These are phyloP conservation scores for Tipula lateralis DNA, from an alignment of 2,888 invertebrate genomes.

Conservation along the genomic window DNA sequence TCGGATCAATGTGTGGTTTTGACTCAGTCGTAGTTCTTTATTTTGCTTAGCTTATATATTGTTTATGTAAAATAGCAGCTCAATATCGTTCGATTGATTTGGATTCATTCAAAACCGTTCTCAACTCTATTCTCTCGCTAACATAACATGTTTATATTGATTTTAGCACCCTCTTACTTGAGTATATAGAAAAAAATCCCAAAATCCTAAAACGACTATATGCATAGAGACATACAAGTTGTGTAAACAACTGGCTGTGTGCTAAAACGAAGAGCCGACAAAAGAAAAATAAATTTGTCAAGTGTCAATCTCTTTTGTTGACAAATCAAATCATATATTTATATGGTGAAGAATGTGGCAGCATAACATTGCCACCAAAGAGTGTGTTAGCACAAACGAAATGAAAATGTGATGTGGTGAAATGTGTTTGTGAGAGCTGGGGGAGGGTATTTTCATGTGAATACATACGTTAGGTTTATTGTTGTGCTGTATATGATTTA, in stretches of 20 bases:
- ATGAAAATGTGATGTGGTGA: background rate
- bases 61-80: background rate
- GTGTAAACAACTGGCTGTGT: background rate
- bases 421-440: too few relatives aligned
- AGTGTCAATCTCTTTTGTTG: constrained; percentile 24
- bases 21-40: too few relatives aligned
- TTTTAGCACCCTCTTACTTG: background rate
- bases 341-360: background rate
- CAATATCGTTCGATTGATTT: background rate
- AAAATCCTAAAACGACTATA: background rate
- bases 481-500: background rate
- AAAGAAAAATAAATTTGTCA: background rate
- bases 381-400: background rate
- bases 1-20: too few relatives aligned
- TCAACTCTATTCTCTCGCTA: background rate
- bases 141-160: background rate
- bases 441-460: background rate
- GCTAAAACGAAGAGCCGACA: background rate
- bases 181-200: background rate
- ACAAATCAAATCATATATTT: background rate
- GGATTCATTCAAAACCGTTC: background rate
- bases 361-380: background rate
- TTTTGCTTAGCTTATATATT: too few relatives aligned
- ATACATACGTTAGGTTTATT: background rate
- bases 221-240: background rate